phyloP scores from a whole-genome alignment of 2,113 vertebrate species.

The Cranoglanis bouderius region DNA sequence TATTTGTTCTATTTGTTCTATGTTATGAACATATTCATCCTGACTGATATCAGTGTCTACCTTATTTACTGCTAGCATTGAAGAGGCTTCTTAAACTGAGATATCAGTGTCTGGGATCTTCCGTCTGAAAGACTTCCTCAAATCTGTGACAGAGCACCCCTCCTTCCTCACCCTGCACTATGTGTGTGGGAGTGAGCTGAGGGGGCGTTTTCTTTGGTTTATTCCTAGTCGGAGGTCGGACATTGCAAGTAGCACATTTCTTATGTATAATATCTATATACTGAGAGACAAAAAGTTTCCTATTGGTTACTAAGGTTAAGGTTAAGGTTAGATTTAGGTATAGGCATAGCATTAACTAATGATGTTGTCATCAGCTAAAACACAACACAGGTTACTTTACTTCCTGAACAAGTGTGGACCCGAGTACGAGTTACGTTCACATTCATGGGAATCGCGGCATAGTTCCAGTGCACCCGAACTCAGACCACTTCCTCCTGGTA shows the following conservation, averaged over 20 bases:
- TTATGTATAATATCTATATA: background rate
- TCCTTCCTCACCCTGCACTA: background rate
- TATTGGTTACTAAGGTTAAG: background rate
- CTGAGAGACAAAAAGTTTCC: background rate
- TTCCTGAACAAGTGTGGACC: too few species aligned
- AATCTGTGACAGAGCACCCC: background rate
- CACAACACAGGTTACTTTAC: too few species aligned
- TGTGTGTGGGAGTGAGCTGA: background rate
- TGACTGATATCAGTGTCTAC: background rate
- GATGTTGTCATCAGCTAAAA: too few species aligned
- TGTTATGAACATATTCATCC: background rate
- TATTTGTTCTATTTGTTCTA: too few species aligned
- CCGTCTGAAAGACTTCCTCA: constrained; percentile 17
- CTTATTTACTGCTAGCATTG: background rate
- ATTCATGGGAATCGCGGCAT: too few species aligned
- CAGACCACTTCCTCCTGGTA: too few species aligned
- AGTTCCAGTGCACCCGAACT: too few species aligned
- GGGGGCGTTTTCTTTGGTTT: background rate
- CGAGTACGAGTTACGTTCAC: too few species aligned
- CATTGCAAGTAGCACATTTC: background rate
- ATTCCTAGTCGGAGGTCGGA: background rate
- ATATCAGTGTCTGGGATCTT: constrained; percentile 27
- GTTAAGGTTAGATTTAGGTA: background rate
- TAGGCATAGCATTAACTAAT: background rate
- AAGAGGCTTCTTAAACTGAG: constrained; percentile 11